A percentile compares a stretch with the other conserved stretches of the same genome.
These are phyloP conservation scores for Piliocolobus tephrosceles DNA, from an alignment of 2,113 vertebrate genomes.

Conservation along the genomic window DNA sequence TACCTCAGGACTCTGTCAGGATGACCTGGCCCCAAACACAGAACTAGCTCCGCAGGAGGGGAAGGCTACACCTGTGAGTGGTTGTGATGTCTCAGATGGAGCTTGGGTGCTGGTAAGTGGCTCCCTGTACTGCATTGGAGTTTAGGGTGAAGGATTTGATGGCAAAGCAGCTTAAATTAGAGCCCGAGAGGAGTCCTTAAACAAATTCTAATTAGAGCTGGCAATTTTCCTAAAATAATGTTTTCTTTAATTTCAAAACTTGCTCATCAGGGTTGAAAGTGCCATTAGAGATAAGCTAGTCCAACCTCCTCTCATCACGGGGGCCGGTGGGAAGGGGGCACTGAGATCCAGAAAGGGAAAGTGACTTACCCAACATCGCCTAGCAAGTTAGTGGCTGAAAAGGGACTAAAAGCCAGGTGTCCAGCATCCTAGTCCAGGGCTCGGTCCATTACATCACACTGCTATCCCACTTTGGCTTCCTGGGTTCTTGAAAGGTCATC, in stretches of 20 bases:
- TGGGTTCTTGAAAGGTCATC: conserved; percentile 52
- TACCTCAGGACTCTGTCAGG: not conserved
- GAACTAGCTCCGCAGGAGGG: not conserved
- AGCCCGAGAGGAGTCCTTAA: not conserved
- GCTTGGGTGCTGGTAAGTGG: not conserved
- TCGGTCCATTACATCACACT: conserved; percentile 6
- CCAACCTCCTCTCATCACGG: not conserved
- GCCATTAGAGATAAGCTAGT: conserved; percentile 22
- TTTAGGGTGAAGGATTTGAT: conserved; percentile 17
- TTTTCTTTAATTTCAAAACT: not conserved
- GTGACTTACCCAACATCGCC: conserved; percentile 59
- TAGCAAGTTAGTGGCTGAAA: conserved; percentile 50
- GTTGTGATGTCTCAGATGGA: not conserved
- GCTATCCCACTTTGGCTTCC: not conserved
- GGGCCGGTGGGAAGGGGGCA: too few relatives aligned
- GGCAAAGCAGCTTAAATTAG: not conserved
- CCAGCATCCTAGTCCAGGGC: not conserved
- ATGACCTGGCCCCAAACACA: not conserved
- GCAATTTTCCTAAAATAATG: not conserved
- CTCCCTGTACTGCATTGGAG: not conserved
- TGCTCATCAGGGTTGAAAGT: not conserved
- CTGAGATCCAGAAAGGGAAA: conserved; percentile 33
- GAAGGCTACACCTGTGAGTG: not conserved
- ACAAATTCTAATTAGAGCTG: not conserved
- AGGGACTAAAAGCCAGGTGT: conserved; percentile 33